Evolutionary conservation across 35 echinoderm and acorn worm genomes (phyloP), one percentile per base, ranked within the genome.

Genomic region (Heliocidaris tuberculata): DNA sequence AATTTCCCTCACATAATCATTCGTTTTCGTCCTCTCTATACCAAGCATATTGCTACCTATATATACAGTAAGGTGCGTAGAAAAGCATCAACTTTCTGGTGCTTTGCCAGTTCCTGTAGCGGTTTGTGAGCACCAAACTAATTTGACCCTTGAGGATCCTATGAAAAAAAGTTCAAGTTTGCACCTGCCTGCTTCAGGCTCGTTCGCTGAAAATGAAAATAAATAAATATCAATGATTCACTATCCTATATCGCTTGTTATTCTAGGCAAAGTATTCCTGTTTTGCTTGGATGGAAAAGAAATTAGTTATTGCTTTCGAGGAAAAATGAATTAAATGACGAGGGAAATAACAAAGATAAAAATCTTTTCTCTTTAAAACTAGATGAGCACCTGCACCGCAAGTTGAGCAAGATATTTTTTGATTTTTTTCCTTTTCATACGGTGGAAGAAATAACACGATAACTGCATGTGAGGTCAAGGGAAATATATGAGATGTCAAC

Each of bases 191-290:
- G 65, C 65, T 78, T 78, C 65, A n/a, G 65, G 65, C 65, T 78
- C 65, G 65, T 78, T 78, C 65, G 21, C 65, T 78, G 65, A 78
- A 78, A 78, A 78, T 78, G 27, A 78, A 78, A 78, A 78, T 78
- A 19, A 78, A 78, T 78, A 78, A 78, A 78, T 78, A 78, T 78
- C 65, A 78, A 78, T n/a, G 65, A 78, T 78, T 78, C 65, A 78
- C 65, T n/a, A 78, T n/a, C 65, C 65, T 21, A 19, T 24, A 8
- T 24, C 27, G 4, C 65, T 78, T 21, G 21, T 78, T 78, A n/a
- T 78, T 78, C 19, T 78, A 78, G 65, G 65, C 65, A 24, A 78
- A 27, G 27, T 78, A 19, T 78, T 78, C 65, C 65, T 78, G 65
- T 27, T 78, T n/a, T 27, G 65, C 17, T 78, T 78, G 65, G 65